phyloP scores from a whole-genome alignment of 2,797 vertebrate species.

The Tiaroga cobitis region DNA sequence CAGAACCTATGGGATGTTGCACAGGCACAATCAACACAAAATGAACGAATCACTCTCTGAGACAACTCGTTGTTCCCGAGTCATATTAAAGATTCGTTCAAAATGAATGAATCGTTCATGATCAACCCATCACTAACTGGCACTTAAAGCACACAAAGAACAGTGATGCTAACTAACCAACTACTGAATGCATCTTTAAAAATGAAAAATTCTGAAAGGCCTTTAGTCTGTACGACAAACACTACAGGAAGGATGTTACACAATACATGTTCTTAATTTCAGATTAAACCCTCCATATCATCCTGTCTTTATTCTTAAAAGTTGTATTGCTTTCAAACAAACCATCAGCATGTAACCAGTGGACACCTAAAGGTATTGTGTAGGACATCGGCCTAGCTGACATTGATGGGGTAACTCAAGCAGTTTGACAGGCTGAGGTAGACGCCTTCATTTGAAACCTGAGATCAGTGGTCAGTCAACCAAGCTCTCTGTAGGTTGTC shows the following conservation, averaged over 20 bases:
- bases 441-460: conserved; percentile 67
- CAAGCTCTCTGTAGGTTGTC: conserved; percentile 46
- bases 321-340: not conserved
- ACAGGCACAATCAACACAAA: not conserved
- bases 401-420: conserved; percentile 70
- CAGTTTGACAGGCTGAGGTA: conserved; percentile 64
- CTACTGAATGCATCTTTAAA: not conserved
- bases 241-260: not conserved
- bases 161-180: not conserved
- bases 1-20: no score
- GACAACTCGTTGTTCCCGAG: no score
- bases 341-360: conserved; percentile 19
- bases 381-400: conserved; percentile 19
- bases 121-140: no score
- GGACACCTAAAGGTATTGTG: conserved; percentile 36
- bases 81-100: no score
- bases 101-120: no score
- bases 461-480: conserved; percentile 65
- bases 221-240: not conserved
- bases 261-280: not conserved
- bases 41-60: not conserved
- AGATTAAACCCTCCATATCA: not conserved
- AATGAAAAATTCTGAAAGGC: not conserved
- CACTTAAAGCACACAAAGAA: not conserved
- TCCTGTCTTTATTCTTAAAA: not conserved